These are phyloP conservation scores for Onchidella celtica DNA, from an alignment of 2,888 invertebrate species.

Conservation along the genomic window DNA sequence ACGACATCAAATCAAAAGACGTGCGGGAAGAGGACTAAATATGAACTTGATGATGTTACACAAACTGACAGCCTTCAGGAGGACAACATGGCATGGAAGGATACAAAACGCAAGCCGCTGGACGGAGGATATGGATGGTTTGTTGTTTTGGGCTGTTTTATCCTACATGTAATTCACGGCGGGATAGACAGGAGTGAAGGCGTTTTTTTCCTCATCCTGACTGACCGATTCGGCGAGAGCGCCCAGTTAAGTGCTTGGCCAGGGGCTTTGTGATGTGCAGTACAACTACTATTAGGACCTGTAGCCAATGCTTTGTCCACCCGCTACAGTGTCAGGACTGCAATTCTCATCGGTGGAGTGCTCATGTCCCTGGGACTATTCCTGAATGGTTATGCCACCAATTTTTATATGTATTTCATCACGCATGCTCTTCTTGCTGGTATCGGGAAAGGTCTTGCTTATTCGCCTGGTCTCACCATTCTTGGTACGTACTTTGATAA, in stretches of 20 bases:
- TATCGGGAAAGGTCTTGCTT: conserved; percentile 62
- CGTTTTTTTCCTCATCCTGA: conserved; percentile 64
- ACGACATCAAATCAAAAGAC: too few species aligned
- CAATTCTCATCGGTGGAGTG: conserved; percentile 58
- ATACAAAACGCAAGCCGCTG: neutral
- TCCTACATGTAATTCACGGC: conserved; percentile 64
- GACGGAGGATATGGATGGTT: conserved; percentile 71
- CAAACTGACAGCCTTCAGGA: too few species aligned
- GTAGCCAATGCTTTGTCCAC: conserved; percentile 62
- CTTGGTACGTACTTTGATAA: conserved; percentile 69
- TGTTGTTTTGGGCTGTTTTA: conserved; percentile 62
- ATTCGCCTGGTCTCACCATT: conserved; percentile 64
- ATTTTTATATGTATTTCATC: conserved; percentile 59
- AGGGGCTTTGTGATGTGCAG: conserved; percentile 60
- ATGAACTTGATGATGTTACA: too few species aligned
- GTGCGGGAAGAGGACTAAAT: too few species aligned
- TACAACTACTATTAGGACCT: conserved; percentile 57
- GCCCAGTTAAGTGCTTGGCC: conserved; percentile 69
- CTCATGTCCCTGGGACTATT: conserved; percentile 57
- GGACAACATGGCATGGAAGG: too few species aligned
- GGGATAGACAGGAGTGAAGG: conserved; percentile 69
- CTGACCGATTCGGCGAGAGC: conserved; percentile 60
- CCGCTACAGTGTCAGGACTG: conserved; percentile 60
- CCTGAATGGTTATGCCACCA: conserved; percentile 58
- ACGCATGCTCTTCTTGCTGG: conserved; percentile 66